These are phyloP conservation scores for Illadopsis cleaveri DNA, from an alignment of 2,113 vertebrate species.

Conservation along the genomic window DNA sequence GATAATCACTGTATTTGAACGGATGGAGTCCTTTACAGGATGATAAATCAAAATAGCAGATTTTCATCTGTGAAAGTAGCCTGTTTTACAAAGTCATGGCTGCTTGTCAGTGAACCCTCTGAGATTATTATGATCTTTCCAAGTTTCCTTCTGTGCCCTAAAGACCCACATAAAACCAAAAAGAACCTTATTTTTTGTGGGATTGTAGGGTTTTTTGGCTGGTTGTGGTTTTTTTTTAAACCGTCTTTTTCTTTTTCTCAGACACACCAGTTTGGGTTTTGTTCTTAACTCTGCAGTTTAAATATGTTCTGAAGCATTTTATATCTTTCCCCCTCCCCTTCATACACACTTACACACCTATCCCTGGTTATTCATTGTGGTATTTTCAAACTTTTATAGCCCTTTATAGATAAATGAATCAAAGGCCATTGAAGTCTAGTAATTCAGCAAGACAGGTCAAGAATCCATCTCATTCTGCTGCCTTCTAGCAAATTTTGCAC, in stretches of 20 bases:
- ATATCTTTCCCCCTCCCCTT: not conserved
- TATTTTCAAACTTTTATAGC: not conserved
- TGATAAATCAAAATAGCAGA: not conserved
- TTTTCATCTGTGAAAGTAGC: not conserved
- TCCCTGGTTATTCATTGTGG: not conserved
- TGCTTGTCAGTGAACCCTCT: not conserved
- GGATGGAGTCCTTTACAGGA: not conserved
- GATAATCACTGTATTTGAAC: not conserved
- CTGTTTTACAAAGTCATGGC: not conserved
- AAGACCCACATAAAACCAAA: not conserved
- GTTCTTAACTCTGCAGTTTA: not conserved
- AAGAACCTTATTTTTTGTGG: not conserved
- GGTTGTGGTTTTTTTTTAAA: not conserved
- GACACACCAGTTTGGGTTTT: not conserved
- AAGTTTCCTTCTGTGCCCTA: not conserved
- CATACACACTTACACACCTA: not conserved
- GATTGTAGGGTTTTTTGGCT: not conserved
- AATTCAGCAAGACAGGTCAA: not conserved
- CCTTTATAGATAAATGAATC: not conserved
- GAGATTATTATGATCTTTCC: not conserved
- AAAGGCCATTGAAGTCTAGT: not conserved
- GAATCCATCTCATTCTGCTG: not conserved
- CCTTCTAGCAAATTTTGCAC: not conserved
- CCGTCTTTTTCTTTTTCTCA: fast-evolving
- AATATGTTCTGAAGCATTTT: not conserved